phyloP scores from a whole-genome alignment of 2,888 invertebrate genomes.

The Drosophila quinaria region DNA sequence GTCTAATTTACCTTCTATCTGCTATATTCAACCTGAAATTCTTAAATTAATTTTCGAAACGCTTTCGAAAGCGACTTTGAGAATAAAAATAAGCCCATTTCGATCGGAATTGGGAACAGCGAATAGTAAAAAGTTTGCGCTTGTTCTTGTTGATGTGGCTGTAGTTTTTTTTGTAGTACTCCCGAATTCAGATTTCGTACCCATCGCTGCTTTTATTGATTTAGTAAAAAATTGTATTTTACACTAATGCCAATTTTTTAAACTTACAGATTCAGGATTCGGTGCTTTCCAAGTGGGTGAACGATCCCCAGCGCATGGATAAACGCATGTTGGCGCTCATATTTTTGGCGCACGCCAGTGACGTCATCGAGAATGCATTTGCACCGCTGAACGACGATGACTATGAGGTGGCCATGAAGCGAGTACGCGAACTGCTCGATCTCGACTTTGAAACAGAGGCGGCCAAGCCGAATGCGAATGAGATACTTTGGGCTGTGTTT shows the following conservation, averaged over 20 bases:
- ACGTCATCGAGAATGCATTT: constrained; percentile 99
- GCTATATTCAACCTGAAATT: no score
- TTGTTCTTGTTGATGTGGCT: no score
- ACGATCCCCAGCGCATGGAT: constrained; percentile 99
- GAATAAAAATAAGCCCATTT: no score
- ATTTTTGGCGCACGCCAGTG: constrained; percentile 98
- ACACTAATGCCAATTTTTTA: constrained; percentile 32
- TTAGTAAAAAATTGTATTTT: constrained; percentile 34
- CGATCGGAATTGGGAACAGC: no score
- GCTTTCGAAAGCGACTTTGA: no score
- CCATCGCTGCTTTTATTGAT: not conserved
- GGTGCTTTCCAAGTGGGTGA: constrained; percentile 97
- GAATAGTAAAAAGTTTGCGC: no score
- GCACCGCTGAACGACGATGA: constrained; percentile 98
- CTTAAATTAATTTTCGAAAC: no score
- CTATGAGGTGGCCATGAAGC: constrained; percentile 98
- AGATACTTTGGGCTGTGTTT: constrained; percentile 99
- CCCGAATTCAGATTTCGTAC: no score
- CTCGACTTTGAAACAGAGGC: constrained; percentile 98
- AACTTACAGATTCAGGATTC: constrained; percentile 95
- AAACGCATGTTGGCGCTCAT: constrained; percentile 96
- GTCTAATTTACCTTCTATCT: no score
- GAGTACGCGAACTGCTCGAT: constrained; percentile 97
- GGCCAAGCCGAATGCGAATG: constrained; percentile 95
- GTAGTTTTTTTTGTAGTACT: no score